Conservation (phyloP, 2,113 vertebrate genomes). For the Vidua chalybeata region DNA sequence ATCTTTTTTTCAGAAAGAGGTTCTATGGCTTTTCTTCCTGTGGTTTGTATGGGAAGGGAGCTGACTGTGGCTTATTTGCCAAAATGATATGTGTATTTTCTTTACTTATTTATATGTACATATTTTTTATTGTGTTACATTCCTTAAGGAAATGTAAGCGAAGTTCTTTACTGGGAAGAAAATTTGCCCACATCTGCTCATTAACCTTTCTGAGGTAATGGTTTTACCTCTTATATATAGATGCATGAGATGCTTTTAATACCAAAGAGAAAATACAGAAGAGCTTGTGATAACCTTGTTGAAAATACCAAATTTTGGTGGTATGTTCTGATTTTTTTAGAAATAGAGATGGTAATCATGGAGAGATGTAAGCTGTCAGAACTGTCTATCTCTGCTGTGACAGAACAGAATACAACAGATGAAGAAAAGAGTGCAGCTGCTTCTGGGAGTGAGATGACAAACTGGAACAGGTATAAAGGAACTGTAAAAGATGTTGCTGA, state of each 20-base stretch:
- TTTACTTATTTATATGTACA: background rate
- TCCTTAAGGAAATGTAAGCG: background rate
- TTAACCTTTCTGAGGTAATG: background rate
- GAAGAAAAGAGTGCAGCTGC: constrained; percentile 94
- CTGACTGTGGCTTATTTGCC: background rate
- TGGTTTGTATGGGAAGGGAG: background rate
- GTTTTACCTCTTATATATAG: background rate
- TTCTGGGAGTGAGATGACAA: constrained; percentile 74
- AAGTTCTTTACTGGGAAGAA: background rate
- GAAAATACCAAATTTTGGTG: background rate
- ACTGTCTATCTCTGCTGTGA: constrained; percentile 74
- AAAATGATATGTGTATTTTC: background rate
- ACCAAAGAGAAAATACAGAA: background rate
- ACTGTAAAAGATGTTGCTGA: background rate
- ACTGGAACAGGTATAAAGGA: constrained; percentile 84
- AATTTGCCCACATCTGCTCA: background rate
- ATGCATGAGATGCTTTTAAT: background rate
- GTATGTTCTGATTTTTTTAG: constrained; percentile 58
- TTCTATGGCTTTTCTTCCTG: background rate
- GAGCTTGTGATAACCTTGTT: background rate
- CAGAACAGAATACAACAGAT: constrained; percentile 94
- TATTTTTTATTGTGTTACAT: background rate
- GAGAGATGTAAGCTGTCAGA: constrained; percentile 87
- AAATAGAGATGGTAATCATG: constrained; percentile 99
- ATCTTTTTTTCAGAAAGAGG: background rate